phyloP scores from a whole-genome alignment of 2,888 invertebrate species.

The Isotomurus palustris region DNA sequence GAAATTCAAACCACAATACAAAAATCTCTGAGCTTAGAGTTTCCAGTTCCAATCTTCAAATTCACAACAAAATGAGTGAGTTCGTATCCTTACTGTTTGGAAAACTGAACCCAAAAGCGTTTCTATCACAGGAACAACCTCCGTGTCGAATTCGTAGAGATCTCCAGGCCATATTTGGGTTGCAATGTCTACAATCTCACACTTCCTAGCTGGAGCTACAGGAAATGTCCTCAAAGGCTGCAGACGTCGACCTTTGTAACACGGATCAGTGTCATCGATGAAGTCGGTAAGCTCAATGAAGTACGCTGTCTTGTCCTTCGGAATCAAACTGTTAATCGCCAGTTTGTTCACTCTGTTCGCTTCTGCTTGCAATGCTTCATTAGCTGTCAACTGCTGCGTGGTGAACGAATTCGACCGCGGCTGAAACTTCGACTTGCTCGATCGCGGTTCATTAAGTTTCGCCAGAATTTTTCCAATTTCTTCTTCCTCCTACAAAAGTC shows the following conservation, averaged over 20 bases:
- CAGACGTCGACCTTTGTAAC: constrained; percentile 23
- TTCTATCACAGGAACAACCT: constrained; percentile 35
- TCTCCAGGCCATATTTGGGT: constrained; percentile 36
- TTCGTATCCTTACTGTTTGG: constrained; percentile 22
- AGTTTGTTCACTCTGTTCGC: constrained; percentile 19
- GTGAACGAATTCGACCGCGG: neutral
- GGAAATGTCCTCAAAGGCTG: constrained; percentile 20
- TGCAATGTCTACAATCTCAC: constrained; percentile 28
- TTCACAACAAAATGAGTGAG: neutral
- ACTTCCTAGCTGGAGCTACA: constrained; percentile 22
- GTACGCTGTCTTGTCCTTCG: constrained; percentile 32
- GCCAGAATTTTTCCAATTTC: constrained; percentile 25
- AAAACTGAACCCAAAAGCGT: constrained; percentile 35
- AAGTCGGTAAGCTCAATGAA: constrained; percentile 28
- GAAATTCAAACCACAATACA: too few species aligned
- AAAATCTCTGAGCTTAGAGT: neutral
- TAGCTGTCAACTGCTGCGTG: neutral
- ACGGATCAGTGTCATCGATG: constrained; percentile 22
- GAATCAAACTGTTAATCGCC: constrained; percentile 20
- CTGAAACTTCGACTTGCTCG: neutral
- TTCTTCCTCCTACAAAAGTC: constrained; percentile 10
- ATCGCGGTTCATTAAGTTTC: constrained; percentile 16
- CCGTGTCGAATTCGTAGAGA: constrained; percentile 32
- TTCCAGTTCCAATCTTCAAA: too few species aligned
- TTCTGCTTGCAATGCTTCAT: neutral